Percentiles rank a stretch among this genome's conserved stretches.
phyloP scores from a whole-genome alignment of 30 jellyfish, hydroid and myxozoan genomes.

The Aurelia aurita complex sp. Pacific region DNA sequence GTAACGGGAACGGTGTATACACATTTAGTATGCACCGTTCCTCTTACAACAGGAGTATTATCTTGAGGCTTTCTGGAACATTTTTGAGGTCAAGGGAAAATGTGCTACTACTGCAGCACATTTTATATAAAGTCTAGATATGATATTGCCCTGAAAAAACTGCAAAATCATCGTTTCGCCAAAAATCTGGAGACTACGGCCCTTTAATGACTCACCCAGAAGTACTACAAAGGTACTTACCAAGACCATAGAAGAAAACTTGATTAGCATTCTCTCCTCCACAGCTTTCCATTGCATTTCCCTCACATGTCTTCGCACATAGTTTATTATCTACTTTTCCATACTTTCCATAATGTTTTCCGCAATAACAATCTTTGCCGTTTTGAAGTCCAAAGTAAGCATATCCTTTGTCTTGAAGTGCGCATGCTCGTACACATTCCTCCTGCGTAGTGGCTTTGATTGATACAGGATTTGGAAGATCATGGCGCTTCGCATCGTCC shows the following conservation, averaged over 20 bases:
- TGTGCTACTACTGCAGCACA: too few species aligned
- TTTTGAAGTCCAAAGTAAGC: slow-evolving; percentile 92
- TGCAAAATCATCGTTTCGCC: too few species aligned
- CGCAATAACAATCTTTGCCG: slow-evolving; percentile 90
- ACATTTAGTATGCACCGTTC: too few species aligned
- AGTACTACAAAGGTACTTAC: slow-evolving; percentile 21
- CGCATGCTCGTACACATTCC: slow-evolving; percentile 92
- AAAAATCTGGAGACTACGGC: too few species aligned
- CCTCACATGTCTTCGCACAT: slow-evolving; percentile 70
- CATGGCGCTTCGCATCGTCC: slow-evolving; percentile 69
- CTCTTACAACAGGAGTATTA: too few species aligned
- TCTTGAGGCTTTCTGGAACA: too few species aligned
- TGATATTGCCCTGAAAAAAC: too few species aligned
- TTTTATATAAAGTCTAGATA: too few species aligned
- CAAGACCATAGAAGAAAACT: slow-evolving; percentile 82
- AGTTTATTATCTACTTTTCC: slow-evolving; percentile 69
- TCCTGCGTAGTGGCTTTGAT: slow-evolving; percentile 77
- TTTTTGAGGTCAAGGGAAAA: too few species aligned
- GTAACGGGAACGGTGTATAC: too few species aligned
- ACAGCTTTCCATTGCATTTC: slow-evolving; percentile 80
- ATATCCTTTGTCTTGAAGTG: slow-evolving; percentile 82
- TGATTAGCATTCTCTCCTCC: slow-evolving; percentile 87
- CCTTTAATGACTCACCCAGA: too few species aligned
- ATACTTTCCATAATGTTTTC: slow-evolving; percentile 80
- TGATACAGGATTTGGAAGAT: slow-evolving; percentile 62